Percentiles rank a stretch among this genome's conserved stretches.
Evolutionary conservation across 2,888 invertebrate species (phyloP).

Genomic region (Andrena chrysosceles): DNA sequence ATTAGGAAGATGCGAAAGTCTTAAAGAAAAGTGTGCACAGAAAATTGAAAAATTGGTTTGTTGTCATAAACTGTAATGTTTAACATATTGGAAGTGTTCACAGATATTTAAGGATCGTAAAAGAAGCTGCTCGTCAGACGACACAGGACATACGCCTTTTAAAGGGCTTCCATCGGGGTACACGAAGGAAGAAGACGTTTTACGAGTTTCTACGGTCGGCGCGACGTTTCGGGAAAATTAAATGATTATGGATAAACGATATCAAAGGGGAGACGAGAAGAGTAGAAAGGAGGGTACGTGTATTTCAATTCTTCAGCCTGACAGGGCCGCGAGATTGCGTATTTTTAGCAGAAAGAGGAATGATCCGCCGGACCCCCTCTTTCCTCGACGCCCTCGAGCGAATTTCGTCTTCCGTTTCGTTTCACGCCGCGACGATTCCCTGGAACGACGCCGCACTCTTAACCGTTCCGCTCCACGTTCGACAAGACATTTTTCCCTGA

Average conservation of each 20-base stretch:
- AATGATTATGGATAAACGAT: slow-evolving; percentile 85
- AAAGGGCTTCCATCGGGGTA: slow-evolving; percentile 48
- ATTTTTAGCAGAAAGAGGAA: slow-evolving; percentile 82
- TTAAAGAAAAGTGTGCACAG: background rate
- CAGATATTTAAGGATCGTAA: background rate
- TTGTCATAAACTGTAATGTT: background rate
- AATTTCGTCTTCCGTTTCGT: slow-evolving; percentile 82
- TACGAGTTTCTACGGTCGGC: slow-evolving; percentile 41
- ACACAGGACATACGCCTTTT: slow-evolving; percentile 24
- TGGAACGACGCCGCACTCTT: slow-evolving; percentile 49
- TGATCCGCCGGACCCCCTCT: slow-evolving; percentile 49
- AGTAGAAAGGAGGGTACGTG: slow-evolving; percentile 75
- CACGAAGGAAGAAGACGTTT: slow-evolving; percentile 15
- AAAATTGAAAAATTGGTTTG: background rate
- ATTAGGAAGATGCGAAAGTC: background rate
- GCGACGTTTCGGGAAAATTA: slow-evolving; percentile 80
- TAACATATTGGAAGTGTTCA: background rate
- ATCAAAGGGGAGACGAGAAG: slow-evolving; percentile 79
- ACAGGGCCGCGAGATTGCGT: slow-evolving; percentile 84
- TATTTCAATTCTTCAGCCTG: slow-evolving; percentile 85
- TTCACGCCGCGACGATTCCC: slow-evolving; percentile 80
- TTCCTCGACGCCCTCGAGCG: slow-evolving; percentile 64
- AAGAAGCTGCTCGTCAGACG: slow-evolving; percentile 13
- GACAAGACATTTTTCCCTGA: slow-evolving; percentile 47
- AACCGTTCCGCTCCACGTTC: slow-evolving; percentile 44